Evolutionary conservation across 1,140 invertebrate genomes (phyloP).

Genomic region (Pectinophora gossypiella): DNA sequence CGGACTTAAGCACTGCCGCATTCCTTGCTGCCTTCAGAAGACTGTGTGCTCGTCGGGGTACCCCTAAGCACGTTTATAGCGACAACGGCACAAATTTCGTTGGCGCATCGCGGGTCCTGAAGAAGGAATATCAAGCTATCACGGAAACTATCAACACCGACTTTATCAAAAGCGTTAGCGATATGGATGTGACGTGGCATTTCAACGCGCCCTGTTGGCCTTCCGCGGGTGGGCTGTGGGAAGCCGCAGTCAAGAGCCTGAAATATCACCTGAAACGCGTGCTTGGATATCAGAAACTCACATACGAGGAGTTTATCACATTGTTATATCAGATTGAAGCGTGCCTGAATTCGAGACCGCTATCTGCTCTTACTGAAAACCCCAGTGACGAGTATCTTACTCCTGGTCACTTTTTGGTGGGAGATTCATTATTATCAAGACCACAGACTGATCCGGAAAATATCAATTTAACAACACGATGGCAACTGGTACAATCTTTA

Average conservation of each 20-base stretch:
- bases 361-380: conserved; percentile 10
- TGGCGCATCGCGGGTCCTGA: conserved; percentile 27
- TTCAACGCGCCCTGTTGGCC: conserved; percentile 8
- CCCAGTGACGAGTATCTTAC: background rate
- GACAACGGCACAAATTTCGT: conserved; percentile 55
- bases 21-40: conserved; percentile 35
- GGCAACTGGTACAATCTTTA: conserved; percentile 4
- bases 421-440: background rate
- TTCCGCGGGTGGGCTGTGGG: background rate
- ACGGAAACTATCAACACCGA: background rate
- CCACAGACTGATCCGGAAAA: background rate
- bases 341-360: conserved; percentile 23
- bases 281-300: no score
- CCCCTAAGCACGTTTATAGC: conserved; percentile 14
- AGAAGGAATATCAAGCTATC: conserved; percentile 4
- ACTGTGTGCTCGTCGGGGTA: conserved; percentile 33
- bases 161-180: conserved; percentile 13
- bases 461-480: background rate
- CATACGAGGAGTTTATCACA: conserved; percentile 20
- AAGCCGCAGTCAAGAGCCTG: conserved; percentile 1
- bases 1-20: conserved; percentile 27
- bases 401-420: background rate
- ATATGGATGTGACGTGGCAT: no score
- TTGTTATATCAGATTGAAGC: conserved; percentile 22
- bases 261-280: conserved; percentile 8